Conservation (phyloP, 1,140 invertebrate genomes). For the Amyelois transitella region DNA sequence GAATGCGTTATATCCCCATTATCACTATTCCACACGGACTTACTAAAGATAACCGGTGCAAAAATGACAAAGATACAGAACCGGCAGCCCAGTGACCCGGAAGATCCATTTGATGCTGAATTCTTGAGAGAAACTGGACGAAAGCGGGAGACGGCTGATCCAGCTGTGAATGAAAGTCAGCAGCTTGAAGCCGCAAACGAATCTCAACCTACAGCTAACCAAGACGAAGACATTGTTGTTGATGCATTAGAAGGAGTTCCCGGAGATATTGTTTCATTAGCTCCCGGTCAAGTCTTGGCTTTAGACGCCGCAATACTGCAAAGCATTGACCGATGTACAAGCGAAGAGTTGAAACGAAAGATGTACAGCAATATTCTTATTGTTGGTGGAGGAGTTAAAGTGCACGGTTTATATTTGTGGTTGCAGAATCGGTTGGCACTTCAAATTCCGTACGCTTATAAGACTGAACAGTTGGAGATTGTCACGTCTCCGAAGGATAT, state of each 20-base stretch:
- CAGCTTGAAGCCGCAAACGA: constrained; percentile 75
- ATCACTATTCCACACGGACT: constrained; percentile 90
- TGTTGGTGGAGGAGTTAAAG: constrained; percentile 92
- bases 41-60: constrained; percentile 87
- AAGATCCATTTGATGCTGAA: constrained; percentile 95
- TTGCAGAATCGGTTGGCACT: constrained; percentile 89
- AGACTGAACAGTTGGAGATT: constrained; percentile 87
- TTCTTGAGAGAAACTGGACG: constrained; percentile 92
- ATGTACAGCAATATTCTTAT: constrained; percentile 96
- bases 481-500: constrained; percentile 91
- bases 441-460: constrained; percentile 86
- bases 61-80: constrained; percentile 84
- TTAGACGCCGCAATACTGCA: constrained; percentile 93
- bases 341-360: constrained; percentile 92
- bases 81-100: constrained; percentile 86
- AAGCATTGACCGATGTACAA: constrained; percentile 91
- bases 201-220: constrained; percentile 58
- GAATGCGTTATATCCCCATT: constrained; percentile 94
- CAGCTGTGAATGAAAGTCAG: constrained; percentile 77
- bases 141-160: constrained; percentile 69
- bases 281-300: constrained; percentile 86
- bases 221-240: constrained; percentile 87
- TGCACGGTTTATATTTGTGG: constrained; percentile 90
- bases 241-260: constrained; percentile 81
- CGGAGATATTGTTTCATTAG: constrained; percentile 78